Base-by-base conservation (phyloP, 2,113 vertebrate species). In the Corythornis vintsioides region DNA sequence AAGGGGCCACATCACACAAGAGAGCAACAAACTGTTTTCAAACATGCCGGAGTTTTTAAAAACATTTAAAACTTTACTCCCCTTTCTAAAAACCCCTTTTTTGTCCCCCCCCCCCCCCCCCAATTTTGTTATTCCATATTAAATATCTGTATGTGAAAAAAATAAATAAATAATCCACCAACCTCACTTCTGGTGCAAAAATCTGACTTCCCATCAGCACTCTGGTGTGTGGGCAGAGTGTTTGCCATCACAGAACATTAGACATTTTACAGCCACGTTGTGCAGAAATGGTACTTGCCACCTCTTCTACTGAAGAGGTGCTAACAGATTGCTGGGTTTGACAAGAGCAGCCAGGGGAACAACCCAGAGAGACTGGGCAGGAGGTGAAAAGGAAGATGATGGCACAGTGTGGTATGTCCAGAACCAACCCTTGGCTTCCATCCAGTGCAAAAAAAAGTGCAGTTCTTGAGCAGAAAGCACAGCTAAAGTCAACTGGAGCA, bases 241-340 rank as follows among this genome's bases (percentile, higher is more conserved):
- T 90, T 92, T 90, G 86, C 83, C 84, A 92, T 35, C 78, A 90
- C n/a, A 90, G 72, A 93, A 73, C 92, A 90, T 82, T 69, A 94
- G 81, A 86, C 91, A 89, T 75, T 92, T 95, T 89, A 75, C 81
- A 88, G 94, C 77, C 86, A 88, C 5, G 0, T 67, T 72, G 52
- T 69, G 53, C 57, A 94, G 65, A 93, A 93, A 89, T 3, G 22
- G 45, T 56, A 75, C 77, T 86, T 60, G 18, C 9, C 65, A 71
- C 53, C 48, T 83, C 67, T 40, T 6, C 38, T 52, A 64, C 60
- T 78, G 53, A n/a, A 74, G n/a, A 80, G 80, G 31, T 5, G 55
- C 35, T 35, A 73, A 86, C 31, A 74, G 6, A 67, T 11, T 28
- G 35, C 66, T 0, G 2, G 74, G 52, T 48, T 33, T 29, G 31